These are phyloP conservation scores for Paelopatides confundens DNA, from an alignment of 53 echinoderm and acorn worm genomes.

Conservation along the genomic window DNA sequence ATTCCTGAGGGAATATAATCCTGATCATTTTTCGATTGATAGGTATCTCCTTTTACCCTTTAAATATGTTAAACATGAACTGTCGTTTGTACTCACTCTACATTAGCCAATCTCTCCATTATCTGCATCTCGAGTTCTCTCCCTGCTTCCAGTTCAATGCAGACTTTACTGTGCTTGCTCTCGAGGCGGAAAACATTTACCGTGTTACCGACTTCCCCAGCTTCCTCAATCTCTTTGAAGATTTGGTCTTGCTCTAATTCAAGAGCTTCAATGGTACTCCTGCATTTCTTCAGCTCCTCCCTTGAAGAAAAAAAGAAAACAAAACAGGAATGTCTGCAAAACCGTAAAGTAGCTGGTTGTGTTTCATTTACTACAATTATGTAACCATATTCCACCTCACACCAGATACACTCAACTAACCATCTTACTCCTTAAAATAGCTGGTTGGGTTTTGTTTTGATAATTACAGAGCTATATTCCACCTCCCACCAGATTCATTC, in stretches of 20 bases:
- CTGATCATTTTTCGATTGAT: too few species aligned
- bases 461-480: too few species aligned
- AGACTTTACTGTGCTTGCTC: slow-evolving; percentile 82
- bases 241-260: slow-evolving; percentile 84
- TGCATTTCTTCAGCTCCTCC: slow-evolving; percentile 91
- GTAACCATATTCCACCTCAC: too few species aligned
- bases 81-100: slow-evolving; percentile 85
- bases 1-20: too few species aligned
- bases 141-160: slow-evolving; percentile 82
- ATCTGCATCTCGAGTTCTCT: slow-evolving; percentile 77
- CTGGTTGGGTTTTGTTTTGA: too few species aligned
- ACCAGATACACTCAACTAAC: too few species aligned
- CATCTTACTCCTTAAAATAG: too few species aligned
- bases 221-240: slow-evolving; percentile 63
- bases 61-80: neutral
- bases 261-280: slow-evolving; percentile 80
- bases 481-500: too few species aligned
- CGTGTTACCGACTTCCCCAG: slow-evolving; percentile 77
- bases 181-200: slow-evolving; percentile 83
- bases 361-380: too few species aligned
- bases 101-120: slow-evolving; percentile 70
- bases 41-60: neutral
- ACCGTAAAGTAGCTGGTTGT: too few species aligned
- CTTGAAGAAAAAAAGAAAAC: slow-evolving; percentile 13
- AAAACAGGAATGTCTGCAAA: neutral